A percentile compares a stretch with the other conserved stretches of the same genome.
These are phyloP conservation scores for Terrapene triunguis DNA, from an alignment of 2,113 vertebrate genomes.

Conservation along the genomic window DNA sequence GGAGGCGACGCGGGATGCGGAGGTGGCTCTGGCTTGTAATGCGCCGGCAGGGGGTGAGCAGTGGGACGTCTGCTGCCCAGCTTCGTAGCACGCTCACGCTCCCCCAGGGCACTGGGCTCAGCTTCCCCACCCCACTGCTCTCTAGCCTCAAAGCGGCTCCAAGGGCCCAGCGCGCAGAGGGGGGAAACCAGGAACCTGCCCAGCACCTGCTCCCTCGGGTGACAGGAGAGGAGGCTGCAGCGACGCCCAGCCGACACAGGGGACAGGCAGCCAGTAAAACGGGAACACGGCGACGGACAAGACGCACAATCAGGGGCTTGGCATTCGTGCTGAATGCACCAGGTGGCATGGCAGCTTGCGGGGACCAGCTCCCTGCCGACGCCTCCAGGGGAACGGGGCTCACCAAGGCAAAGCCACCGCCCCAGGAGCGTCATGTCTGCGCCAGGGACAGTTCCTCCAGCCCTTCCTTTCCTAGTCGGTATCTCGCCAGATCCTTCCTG, in stretches of 20 bases:
- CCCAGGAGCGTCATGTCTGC: slow-evolving; percentile 85
- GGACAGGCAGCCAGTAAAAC: background rate
- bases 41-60: background rate
- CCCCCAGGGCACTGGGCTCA: background rate
- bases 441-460: slow-evolving; percentile 94
- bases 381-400: background rate
- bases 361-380: background rate
- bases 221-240: background rate
- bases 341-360: background rate
- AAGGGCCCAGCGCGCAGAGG: background rate
- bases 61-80: background rate
- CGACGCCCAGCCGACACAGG: no score
- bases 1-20: no score
- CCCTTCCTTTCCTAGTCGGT: slow-evolving; percentile 94
- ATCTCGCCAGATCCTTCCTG: slow-evolving; percentile 95
- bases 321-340: accelerated
- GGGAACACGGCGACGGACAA: background rate
- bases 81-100: background rate
- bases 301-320: background rate
- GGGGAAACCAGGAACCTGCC: background rate
- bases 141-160: background rate
- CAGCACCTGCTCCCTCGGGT: background rate
- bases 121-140: slow-evolving; percentile 1
- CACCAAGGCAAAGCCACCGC: accelerated
- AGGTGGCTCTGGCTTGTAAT: background rate